phyloP scores from a whole-genome alignment of 1,140 invertebrate species.

The Lepidurus couesii region DNA sequence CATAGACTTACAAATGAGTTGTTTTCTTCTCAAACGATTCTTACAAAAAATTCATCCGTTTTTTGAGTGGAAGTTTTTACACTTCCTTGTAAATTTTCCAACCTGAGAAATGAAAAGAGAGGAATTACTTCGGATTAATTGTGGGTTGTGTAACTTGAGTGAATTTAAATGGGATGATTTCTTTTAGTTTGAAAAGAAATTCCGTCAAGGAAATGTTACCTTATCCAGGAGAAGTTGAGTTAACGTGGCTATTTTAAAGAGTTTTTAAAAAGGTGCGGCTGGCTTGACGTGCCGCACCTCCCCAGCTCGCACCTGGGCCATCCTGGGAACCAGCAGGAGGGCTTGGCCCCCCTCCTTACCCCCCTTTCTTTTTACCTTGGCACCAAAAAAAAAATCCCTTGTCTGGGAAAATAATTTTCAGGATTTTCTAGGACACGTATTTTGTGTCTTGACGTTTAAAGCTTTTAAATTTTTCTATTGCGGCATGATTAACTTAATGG shows the following conservation, averaged over 20 bases:
- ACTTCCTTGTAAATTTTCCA: background rate
- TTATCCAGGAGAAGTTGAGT: too few species aligned
- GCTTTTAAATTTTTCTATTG: too few species aligned
- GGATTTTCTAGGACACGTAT: too few species aligned
- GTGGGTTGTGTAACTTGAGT: too few species aligned
- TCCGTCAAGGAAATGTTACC: too few species aligned
- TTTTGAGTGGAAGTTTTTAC: background rate
- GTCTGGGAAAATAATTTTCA: background rate
- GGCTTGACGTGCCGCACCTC: conserved; percentile 12
- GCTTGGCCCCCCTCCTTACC: background rate
- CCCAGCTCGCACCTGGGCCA: conserved; percentile 20
- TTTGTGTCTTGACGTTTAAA: too few species aligned
- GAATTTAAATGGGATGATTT: too few species aligned
- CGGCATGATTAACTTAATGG: too few species aligned
- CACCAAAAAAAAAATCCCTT: background rate
- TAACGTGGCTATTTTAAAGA: background rate
- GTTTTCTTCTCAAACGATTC: background rate
- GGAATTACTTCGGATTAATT: too few species aligned
- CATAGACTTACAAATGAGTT: too few species aligned
- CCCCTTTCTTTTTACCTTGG: conserved; percentile 18
- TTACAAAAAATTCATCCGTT: background rate
- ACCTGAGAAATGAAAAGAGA: too few species aligned
- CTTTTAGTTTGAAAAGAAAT: too few species aligned
- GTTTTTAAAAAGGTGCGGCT: conserved; percentile 13
- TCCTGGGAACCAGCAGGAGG: conserved; percentile 4